Conservation (phyloP, 2,888 invertebrate species). For the Hirtodrosophila trivittata region DNA sequence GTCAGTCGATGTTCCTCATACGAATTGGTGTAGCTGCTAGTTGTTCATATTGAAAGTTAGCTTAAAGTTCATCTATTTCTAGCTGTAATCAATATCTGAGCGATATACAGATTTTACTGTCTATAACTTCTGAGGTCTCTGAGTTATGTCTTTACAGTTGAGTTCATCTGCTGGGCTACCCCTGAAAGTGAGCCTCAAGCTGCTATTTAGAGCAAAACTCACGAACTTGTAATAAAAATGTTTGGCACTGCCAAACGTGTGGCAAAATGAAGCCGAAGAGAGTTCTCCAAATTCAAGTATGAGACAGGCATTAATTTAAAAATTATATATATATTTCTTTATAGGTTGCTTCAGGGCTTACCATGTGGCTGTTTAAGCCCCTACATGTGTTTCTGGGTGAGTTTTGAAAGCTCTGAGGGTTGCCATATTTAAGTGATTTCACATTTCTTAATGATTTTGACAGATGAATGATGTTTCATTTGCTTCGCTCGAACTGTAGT, state of each 20-base stretch:
- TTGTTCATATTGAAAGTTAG: no score
- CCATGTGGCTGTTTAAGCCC: constrained; percentile 54
- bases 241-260: constrained; percentile 64
- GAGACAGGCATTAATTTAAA: constrained; percentile 54
- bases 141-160: constrained; percentile 3
- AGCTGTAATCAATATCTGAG: not conserved
- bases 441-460: constrained; percentile 81
- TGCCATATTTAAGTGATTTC: constrained; percentile 76
- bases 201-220: constrained; percentile 75
- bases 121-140: not conserved
- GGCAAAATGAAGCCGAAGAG: constrained; percentile 27
- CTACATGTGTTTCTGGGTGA: constrained; percentile 51
- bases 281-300: constrained; percentile 17
- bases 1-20: no score
- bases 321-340: constrained; percentile 28
- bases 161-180: not conserved
- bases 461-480: constrained; percentile 81
- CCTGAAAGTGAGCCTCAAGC: constrained; percentile 42
- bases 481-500: constrained; percentile 26
- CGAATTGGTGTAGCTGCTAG: no score
- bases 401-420: constrained; percentile 14
- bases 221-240: constrained; percentile 81
- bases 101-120: not conserved
- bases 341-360: constrained; percentile 30
- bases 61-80: not conserved